Evolutionary conservation across 2,797 vertebrate species (phyloP).

Genomic region (Falco columbarius): DNA sequence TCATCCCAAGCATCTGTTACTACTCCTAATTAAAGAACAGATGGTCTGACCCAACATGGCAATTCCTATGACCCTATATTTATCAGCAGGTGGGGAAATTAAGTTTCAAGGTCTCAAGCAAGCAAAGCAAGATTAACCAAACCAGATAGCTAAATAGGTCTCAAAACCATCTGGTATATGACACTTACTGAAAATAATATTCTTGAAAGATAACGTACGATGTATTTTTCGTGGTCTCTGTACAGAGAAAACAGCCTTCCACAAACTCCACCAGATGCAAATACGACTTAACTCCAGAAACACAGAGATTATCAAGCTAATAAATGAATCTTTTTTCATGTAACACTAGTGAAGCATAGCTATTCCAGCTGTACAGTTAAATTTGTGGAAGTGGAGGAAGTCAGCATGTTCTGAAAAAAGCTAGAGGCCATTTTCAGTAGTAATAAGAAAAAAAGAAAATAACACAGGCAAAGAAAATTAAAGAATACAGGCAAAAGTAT

Average conservation of each 20-base stretch:
- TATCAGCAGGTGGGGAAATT: constrained; percentile 50
- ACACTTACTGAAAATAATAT: background rate
- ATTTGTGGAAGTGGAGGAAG: background rate
- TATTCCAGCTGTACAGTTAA: background rate
- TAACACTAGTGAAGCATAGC: background rate
- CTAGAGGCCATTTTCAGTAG: background rate
- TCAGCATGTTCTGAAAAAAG: background rate
- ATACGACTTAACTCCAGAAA: background rate
- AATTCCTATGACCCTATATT: constrained; percentile 27
- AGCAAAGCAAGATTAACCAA: constrained; percentile 30
- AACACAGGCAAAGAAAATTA: background rate
- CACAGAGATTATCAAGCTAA: background rate
- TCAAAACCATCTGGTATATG: background rate
- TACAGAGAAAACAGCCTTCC: background rate
- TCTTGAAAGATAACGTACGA: background rate
- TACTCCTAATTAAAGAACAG: constrained; percentile 46
- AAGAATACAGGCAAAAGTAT: background rate
- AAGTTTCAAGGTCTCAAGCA: constrained; percentile 25
- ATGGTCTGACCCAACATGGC: constrained; percentile 14
- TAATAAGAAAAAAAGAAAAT: background rate
- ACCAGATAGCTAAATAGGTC: background rate
- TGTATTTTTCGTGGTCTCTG: background rate
- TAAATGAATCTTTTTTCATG: background rate
- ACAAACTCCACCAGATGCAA: background rate
- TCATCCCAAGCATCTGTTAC: constrained; percentile 30